Base-by-base conservation (phyloP, 2,113 vertebrate species). In the Neodontobutis hainanensis region DNA sequence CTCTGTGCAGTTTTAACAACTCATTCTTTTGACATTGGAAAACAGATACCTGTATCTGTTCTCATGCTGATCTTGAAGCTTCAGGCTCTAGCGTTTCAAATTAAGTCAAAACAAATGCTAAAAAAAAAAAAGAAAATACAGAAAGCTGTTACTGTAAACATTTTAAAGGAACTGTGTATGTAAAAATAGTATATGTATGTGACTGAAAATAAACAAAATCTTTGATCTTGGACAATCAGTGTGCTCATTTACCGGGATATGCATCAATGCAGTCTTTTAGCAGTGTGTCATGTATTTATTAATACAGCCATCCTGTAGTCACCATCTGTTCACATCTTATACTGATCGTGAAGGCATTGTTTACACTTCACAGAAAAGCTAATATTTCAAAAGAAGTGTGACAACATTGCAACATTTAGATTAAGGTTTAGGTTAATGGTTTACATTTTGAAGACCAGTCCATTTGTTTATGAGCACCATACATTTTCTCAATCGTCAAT, bases 151-250 rank as follows among this genome's bases (percentile, higher is more conserved):
- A 88, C 85, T 89, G 83, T 92, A 90, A 55, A 91, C 85, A 93
- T 93, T 94, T 94, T 91, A 89, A 94, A 91, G 86, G 89, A 93
- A 89, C 85, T 92, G 90, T 93, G 78, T 92, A 89, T 91, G 85
- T 94, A 93, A 84, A 92, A 90, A 90, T 92, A 92, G 85, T 92
- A 82, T 87, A 85, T 92, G 90, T 94, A 91, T 92, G 90, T 93
- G 91, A 92, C 65, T 92, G 87, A 95, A 93, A 95, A 94, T 92
- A 93, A 94, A 95, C 88, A 77, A 90, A 90, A 88, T 67, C 82
- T 93, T 91, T 91, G 89, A 92, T 83, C 92, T 91, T 93, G 90
- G 87, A 82, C 50, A n/a, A 11, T 42, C 6, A 7, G 12, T n/a
- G 51, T 36, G 14, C 19, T 35, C 34, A 55, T 55, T 55, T 40